Conservation (phyloP, 2,797 vertebrate genomes). For the Myripristis murdjan region DNA sequence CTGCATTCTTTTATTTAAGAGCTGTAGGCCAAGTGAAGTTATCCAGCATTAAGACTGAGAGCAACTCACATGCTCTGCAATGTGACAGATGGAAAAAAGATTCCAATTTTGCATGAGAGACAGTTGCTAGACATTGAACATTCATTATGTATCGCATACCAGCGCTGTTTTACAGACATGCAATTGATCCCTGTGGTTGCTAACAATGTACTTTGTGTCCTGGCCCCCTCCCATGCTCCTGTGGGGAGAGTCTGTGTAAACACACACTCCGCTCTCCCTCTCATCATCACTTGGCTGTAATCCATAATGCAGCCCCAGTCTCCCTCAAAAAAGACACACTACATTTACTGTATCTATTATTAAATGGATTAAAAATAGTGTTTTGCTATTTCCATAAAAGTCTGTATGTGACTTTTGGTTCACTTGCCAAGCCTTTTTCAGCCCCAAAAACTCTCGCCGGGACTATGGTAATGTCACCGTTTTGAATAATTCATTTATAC, state of each 20-base stretch:
- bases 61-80: neutral
- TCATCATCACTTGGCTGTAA: conserved; percentile 69
- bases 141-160: conserved; percentile 46
- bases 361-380: conserved; percentile 69
- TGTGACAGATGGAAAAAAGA: neutral
- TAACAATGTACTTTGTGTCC: conserved; percentile 57
- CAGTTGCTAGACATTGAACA: conserved; percentile 11
- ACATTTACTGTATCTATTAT: conserved; percentile 76
- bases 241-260: conserved; percentile 73
- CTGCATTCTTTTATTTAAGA: conserved; percentile 14
- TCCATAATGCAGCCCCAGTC: conserved; percentile 76
- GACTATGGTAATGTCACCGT: conserved; percentile 54
- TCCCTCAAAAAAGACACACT: conserved; percentile 58
- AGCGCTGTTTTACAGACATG: conserved; percentile 48
- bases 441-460: conserved; percentile 35
- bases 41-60: neutral
- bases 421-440: conserved; percentile 36
- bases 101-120: conserved; percentile 1
- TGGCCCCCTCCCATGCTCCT: conserved; percentile 71
- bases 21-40: conserved; percentile 23
- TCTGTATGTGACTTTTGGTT: conserved; percentile 39
- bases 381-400: conserved; percentile 38
- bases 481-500: conserved; percentile 76
- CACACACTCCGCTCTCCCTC: conserved; percentile 64
- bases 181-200: conserved; percentile 58